Evolutionary conservation across 2,113 vertebrate genomes (phyloP).

Genomic region (Microcebus ravelobensis): DNA sequence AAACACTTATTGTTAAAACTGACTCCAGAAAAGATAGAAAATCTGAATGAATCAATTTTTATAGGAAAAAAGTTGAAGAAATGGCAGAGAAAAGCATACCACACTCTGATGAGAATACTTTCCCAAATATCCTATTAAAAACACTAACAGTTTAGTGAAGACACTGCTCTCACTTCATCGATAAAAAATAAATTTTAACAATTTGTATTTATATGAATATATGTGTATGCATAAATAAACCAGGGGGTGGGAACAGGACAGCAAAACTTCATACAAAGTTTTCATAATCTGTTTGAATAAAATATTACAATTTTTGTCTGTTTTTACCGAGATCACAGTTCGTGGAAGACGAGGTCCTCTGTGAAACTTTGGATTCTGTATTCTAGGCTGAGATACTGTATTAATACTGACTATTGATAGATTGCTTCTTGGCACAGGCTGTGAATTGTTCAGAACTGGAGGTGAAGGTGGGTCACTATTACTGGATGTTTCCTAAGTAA

Average conservation of each 20-base stretch:
- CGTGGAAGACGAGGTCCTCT: conserved; percentile 88
- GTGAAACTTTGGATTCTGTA: conserved; percentile 88
- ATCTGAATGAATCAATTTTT: background rate
- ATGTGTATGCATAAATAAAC: background rate
- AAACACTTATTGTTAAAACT: conserved; percentile 37
- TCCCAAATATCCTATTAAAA: background rate
- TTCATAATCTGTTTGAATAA: background rate
- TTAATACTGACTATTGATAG: conserved; percentile 92
- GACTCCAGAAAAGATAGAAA: background rate
- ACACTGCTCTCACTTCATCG: background rate
- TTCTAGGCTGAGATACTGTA: conserved; percentile 87
- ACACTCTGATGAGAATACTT: background rate
- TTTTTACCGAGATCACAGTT: conserved; percentile 88
- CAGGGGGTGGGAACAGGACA: background rate
- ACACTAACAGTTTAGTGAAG: background rate
- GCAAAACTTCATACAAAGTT: background rate
- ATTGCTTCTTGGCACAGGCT: conserved; percentile 87
- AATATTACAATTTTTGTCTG: background rate
- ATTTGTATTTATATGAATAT: background rate
- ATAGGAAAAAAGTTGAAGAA: background rate
- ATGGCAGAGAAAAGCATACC: background rate
- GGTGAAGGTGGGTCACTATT: conserved; percentile 92
- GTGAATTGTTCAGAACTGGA: conserved; percentile 80
- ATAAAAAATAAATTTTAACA: background rate
- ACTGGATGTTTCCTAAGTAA: conserved; percentile 86